Conservation (phyloP, 2,888 invertebrate genomes). For the Xestia c-nigrum region DNA sequence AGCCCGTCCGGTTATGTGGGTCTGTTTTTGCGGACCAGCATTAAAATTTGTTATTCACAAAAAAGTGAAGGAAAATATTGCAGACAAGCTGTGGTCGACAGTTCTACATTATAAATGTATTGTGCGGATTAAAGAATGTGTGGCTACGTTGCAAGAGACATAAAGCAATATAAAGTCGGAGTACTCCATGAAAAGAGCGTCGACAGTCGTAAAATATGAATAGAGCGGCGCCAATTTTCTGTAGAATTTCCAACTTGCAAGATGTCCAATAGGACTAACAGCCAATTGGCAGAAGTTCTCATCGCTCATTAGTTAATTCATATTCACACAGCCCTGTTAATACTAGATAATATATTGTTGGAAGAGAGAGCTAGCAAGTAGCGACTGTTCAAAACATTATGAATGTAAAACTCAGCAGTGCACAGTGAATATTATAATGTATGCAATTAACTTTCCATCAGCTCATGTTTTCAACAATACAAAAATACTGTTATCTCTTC, state of each 20-base stretch:
- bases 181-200: conserved; percentile 17
- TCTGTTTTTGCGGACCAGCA: conserved; percentile 36
- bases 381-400: conserved; percentile 21
- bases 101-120: conserved; percentile 9
- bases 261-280: conserved; percentile 43
- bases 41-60: conserved; percentile 41
- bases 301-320: conserved; percentile 52
- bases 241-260: conserved; percentile 48
- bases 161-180: conserved; percentile 14
- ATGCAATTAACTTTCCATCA: conserved; percentile 57
- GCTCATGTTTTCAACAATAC: conserved; percentile 50
- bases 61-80: conserved; percentile 23
- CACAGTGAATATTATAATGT: conserved; percentile 28
- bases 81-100: conserved; percentile 6
- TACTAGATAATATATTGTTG: conserved; percentile 22
- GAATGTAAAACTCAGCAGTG: conserved; percentile 24
- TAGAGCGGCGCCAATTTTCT: conserved; percentile 60
- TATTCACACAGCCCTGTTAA: conserved; percentile 40
- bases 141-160: conserved; percentile 6
- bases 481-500: conserved; percentile 54
- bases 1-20: conserved; percentile 26
- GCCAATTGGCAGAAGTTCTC: conserved; percentile 64
- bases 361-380: conserved; percentile 25
- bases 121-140: background rate
- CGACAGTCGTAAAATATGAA: conserved; percentile 43